Evolutionary conservation across 2,888 invertebrate genomes (phyloP), one percentile per base, ranked within the genome.

Genomic region (Euplagia quadripunctaria): DNA sequence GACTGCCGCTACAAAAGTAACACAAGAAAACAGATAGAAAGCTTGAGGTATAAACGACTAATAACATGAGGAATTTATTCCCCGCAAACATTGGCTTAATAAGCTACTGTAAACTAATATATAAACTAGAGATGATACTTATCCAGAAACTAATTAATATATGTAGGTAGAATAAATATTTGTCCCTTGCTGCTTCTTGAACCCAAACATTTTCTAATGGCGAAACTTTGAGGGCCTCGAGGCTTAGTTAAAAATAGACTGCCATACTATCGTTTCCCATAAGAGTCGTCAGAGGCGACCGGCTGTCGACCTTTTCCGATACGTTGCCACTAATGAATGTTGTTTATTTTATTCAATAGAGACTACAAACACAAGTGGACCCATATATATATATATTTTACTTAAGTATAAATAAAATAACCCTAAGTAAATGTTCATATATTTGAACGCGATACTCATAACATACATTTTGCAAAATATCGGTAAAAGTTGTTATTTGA

Each of bases 191-290:
- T 43, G 52, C 5, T 68, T 43, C 31, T 67, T 52, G 41, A 67
- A 41, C 41, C 1, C 41, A 1, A 41, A 14, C 42, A 14, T 31
- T 42, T 16, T 43, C 68, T 43, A 68, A 69, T 51, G 16, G 14
- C 17, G 52, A 70, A 74, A 74, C 52, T 74, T 67, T 70, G 20
- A 68, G n/a, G 41, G 31, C 42, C 67, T 70, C n/a, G 52, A 68
- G n/a, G 52, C n/a, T 41, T 52, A 49, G 68, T 58, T 71, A 74
- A 64, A 70, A 71, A 74, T 68, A 71, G 31, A 64, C 42, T 42
- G 20, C 61, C 20, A 20, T 41, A 12, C 46, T 41, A 64, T 31
- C 31, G 46, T 67, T 71, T 68, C 74, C 74, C 68, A 42, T 68
- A 58, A 71, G 71, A 64, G 71, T 42, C 68, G 5, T 74, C n/a